phyloP scores from a whole-genome alignment of 2,888 invertebrate genomes.

The Cerastoderma edule region DNA sequence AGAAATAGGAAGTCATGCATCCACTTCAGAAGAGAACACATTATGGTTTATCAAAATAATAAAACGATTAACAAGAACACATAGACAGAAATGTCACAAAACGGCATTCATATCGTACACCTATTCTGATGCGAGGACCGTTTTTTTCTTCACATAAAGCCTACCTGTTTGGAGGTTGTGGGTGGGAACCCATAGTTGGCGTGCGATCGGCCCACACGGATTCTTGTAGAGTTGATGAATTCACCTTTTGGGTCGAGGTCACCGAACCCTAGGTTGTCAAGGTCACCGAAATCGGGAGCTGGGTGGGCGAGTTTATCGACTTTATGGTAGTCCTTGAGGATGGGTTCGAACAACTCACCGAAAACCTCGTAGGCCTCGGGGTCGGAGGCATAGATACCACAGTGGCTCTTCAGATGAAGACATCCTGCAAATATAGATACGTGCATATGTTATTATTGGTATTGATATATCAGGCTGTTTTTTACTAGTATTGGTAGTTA shows the following conservation, averaged over 20 bases:
- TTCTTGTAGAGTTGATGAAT: constrained; percentile 88
- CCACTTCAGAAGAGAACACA: too few relatives aligned
- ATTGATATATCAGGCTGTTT: too few relatives aligned
- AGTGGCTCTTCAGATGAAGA: constrained; percentile 97
- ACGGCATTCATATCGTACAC: too few relatives aligned
- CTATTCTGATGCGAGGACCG: too few relatives aligned
- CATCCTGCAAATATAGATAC: constrained; percentile 92
- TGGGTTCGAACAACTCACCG: constrained; percentile 71
- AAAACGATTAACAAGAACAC: too few relatives aligned
- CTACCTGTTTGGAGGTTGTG: constrained; percentile 89
- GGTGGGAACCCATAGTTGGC: constrained; percentile 84
- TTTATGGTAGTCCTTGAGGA: constrained; percentile 84
- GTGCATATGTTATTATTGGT: too few relatives aligned
- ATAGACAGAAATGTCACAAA: too few relatives aligned
- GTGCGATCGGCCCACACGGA: constrained; percentile 79
- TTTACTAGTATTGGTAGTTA: too few relatives aligned
- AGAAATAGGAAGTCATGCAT: too few relatives aligned
- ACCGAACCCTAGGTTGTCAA: constrained; percentile 89
- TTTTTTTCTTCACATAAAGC: too few relatives aligned
- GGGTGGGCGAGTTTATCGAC: constrained; percentile 88
- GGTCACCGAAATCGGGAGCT: constrained; percentile 94
- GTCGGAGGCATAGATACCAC: constrained; percentile 77
- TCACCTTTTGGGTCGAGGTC: constrained; percentile 93
- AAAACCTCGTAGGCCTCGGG: constrained; percentile 76
- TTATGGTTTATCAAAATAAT: too few relatives aligned